These are phyloP conservation scores for Xylota segnis DNA, from an alignment of 2,888 invertebrate species.

Conservation along the genomic window DNA sequence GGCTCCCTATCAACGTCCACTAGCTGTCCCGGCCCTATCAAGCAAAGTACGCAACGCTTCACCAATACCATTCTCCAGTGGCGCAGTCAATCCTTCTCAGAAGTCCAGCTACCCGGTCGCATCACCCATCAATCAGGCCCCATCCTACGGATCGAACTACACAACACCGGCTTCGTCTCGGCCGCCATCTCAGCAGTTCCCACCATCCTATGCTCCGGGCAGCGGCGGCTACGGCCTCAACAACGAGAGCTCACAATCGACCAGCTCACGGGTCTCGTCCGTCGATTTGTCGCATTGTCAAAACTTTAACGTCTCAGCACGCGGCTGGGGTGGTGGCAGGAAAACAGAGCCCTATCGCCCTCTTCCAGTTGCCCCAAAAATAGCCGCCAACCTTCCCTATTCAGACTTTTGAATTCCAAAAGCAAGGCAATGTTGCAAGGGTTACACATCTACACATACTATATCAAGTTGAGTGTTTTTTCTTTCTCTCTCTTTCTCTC, in stretches of 20 bases:
- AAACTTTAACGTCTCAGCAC: conserved; percentile 93
- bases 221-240: background rate
- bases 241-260: conserved; percentile 25
- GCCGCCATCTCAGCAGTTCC: conserved; percentile 54
- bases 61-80: conserved; percentile 79
- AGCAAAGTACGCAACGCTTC: conserved; percentile 80
- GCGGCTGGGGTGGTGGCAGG: conserved; percentile 88
- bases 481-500: background rate
- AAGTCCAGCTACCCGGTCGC: conserved; percentile 35
- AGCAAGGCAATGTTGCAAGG: conserved; percentile 25
- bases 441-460: conserved; percentile 27
- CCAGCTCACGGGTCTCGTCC: conserved; percentile 49
- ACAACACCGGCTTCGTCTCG: conserved; percentile 57
- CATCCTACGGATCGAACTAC: conserved; percentile 38
- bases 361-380: conserved; percentile 23
- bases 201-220: conserved; percentile 22
- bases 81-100: conserved; percentile 41
- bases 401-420: conserved; percentile 71
- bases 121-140: conserved; percentile 39
- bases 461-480: conserved; percentile 38
- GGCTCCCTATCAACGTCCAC: conserved; percentile 54
- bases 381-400: conserved; percentile 61
- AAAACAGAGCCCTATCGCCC: conserved; percentile 60
- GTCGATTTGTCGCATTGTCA: conserved; percentile 78
- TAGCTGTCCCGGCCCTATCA: conserved; percentile 27